Evolutionary conservation across 1,140 invertebrate genomes (phyloP), one percentile per base, ranked within the genome.

Genomic region (Diachasma alloeum): DNA sequence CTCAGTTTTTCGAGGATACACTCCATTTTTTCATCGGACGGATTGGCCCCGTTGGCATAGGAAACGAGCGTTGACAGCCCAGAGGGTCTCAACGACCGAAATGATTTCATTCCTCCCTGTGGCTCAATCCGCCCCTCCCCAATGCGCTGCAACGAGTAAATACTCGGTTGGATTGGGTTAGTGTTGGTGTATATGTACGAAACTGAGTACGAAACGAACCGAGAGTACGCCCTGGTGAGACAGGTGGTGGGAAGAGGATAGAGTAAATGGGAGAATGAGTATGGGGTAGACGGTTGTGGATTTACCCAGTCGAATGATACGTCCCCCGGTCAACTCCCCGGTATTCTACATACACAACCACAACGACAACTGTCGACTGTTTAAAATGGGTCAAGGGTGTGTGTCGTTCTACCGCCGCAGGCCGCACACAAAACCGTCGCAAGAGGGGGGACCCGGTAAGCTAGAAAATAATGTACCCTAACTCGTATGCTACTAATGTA

Each of bases 21-120:
- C 39, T 66, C 42, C 63, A 66, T 69, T 75, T 75, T 70, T 24
- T 48, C 42, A 24, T 42, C n/a, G 31, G 24, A 22, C 22, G 44
- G 26, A 70, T 75, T 59, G 74, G 10, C 66, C 26, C 11, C 67
- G 46, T 56, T 69, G 59, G 68, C 39, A 70, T 69, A 53, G 17
- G 15, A 66, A 56, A 70, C 44, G 66, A 70, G 42, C 74, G 37
- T 69, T 46, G 44, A 56, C 26, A 67, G n/a, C 36, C 39, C n/a
- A 11, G 66, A 75, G 44, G 74, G 44, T 37, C 46, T 75, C 26
- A 19, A 42, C 56, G 37, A 69, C 26, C 56, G 8, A 76, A 79
- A 76, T 79, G 63, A 79, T 79, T 79, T 76, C 66, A 76, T 76
- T 76, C 19, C 46, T 74, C 71, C 77, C 77, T 72, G 19, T 19